phyloP scores from a whole-genome alignment of 2,113 vertebrate species.

The Hyperopisus bebe region DNA sequence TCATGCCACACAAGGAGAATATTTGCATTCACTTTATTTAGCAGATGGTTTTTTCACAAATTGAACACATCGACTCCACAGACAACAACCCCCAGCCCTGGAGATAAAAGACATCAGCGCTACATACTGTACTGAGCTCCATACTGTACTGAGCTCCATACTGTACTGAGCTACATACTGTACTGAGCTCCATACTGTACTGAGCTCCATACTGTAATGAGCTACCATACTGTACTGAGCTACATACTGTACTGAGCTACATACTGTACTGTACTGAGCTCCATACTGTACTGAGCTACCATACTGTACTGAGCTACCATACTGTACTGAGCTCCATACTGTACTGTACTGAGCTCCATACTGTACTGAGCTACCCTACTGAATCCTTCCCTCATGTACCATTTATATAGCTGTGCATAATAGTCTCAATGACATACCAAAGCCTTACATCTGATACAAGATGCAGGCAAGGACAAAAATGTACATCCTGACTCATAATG shows the following conservation, averaged over 20 bases:
- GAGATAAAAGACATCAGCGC: not conserved
- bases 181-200: not conserved
- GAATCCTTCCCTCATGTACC: not conserved
- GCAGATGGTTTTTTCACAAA: not conserved
- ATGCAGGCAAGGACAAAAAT: not conserved
- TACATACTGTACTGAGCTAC: not conserved
- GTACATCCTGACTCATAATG: not conserved
- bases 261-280: not conserved
- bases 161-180: not conserved
- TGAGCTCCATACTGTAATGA: not conserved
- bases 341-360: not conserved
- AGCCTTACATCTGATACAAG: not conserved
- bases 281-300: no score
- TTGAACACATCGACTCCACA: not conserved
- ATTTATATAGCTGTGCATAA: not conserved
- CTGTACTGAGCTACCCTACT: not conserved
- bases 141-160: not conserved
- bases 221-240: no score
- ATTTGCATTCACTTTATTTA: not conserved
- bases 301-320: no score
- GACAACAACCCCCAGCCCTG: not conserved
- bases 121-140: not conserved
- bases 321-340: not conserved
- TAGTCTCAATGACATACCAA: not conserved
- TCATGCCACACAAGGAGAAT: not conserved